These are phyloP conservation scores for Enteromius thamalakanensis DNA, from an alignment of 2,797 vertebrate genomes.

Conservation along the genomic window DNA sequence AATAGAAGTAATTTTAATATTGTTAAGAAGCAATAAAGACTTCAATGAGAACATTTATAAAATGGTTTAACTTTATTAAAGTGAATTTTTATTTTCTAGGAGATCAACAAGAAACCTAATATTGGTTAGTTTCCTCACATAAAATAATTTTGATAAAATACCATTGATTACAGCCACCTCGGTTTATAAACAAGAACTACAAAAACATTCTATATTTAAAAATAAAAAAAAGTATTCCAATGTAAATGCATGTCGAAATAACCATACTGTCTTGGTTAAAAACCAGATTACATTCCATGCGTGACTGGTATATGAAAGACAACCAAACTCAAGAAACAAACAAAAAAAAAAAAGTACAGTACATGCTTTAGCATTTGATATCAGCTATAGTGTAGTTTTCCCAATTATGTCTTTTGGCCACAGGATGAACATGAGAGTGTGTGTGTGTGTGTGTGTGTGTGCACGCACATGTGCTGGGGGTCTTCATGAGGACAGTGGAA, in stretches of 20 bases:
- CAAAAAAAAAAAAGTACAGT: neutral
- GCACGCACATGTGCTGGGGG: constrained; percentile 27
- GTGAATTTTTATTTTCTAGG: neutral
- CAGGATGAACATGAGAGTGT: neutral
- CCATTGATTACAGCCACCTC: neutral
- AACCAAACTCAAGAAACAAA: neutral
- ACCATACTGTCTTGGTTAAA: neutral
- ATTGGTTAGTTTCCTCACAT: neutral
- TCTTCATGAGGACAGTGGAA: constrained; percentile 58
- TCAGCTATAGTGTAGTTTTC: neutral
- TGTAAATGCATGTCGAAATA: neutral
- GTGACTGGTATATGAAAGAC: neutral
- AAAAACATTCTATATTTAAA: neutral
- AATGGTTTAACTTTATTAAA: neutral
- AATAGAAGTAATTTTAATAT: neutral
- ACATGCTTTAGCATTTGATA: neutral
- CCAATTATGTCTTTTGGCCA: neutral
- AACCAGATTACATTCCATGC: neutral
- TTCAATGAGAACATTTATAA: neutral
- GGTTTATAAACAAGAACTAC: neutral
- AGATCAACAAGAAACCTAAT: neutral
- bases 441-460: constrained; percentile 8
- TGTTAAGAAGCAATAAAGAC: neutral
- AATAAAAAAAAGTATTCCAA: neutral
- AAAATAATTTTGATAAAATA: neutral